Evolutionary conservation across 2,113 vertebrate species (phyloP), one percentile per base, ranked within the genome.

Genomic region (western clawed frog (Xenopus tropicalis)): DNA sequence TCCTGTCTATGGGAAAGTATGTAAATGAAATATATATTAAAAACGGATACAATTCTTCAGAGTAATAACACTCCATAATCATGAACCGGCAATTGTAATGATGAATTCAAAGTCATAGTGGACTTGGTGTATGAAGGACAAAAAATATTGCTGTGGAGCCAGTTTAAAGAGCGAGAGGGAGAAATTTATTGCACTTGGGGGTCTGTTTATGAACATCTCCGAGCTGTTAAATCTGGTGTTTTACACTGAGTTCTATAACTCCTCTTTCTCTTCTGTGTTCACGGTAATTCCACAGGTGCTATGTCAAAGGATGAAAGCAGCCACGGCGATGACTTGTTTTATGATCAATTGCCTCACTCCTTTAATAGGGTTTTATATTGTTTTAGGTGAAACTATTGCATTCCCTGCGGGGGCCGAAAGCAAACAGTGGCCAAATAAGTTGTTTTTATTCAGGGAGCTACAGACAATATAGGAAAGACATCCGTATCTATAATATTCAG

Each of bases 361-460:
- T 51, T 68, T 68, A 68, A 56, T 11, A 59, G 17, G 17, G 9
- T 54, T 68, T 29, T 54, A 68, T 68, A 54, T 54, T 68, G 66
- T 42, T 58, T 22, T 25, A 56, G 17, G 23, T 69, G 19, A 37
- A 56, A 56, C 56, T 37, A 56, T 54, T 52, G 24, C 66, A 37
- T 56, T 69, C 66, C 48, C 23, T 54, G 29, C 3, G 25, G 46
- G 25, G 22, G 20, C 20, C 42, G 17, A 42, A 20, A 37, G 48
- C 19, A 69, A 37, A 22, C n/a, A 58, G 11, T 69, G 52, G 29
- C 24, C 9, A 69, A 57, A 56, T 57, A 29, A 68, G 52, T 42
- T 54, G 23, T n/a, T 52, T 20, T 42, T 56, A 69, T 52, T 56
- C 11, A 29, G 14, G 25, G 24, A 56, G 19, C 48, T 29, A 20